phyloP scores from a whole-genome alignment of 30 jellyfish, hydroid and myxozoan species.

The Aurelia coerulea region DNA sequence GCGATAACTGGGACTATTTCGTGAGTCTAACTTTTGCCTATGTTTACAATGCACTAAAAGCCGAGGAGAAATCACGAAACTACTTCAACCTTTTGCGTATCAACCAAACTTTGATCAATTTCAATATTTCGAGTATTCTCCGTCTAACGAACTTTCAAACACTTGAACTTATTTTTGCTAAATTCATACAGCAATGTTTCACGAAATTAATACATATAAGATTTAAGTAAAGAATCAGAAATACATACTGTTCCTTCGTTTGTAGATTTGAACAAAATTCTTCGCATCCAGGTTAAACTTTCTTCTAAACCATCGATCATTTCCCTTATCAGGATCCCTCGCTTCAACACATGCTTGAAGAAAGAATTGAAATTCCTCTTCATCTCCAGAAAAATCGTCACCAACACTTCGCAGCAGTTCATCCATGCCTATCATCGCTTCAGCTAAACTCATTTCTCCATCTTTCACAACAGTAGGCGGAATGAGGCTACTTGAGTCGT shows the following conservation, averaged over 20 bases:
- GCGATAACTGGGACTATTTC: no score
- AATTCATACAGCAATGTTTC: no score
- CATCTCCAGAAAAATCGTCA: slow-evolving; percentile 86
- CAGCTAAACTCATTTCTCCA: slow-evolving; percentile 21
- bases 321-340: slow-evolving; percentile 36
- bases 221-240: no score
- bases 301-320: slow-evolving; percentile 18
- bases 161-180: no score
- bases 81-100: no score
- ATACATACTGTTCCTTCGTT: slow-evolving; percentile 47
- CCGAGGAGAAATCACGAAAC: no score
- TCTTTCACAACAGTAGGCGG: slow-evolving; percentile 53
- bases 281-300: slow-evolving; percentile 62
- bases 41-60: no score
- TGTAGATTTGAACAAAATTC: slow-evolving; percentile 64
- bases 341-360: slow-evolving; percentile 66
- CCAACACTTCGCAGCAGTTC: slow-evolving; percentile 77
- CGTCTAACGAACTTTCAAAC: no score
- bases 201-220: no score
- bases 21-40: no score
- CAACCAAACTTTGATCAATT: no score
- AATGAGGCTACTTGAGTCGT: slow-evolving; percentile 10
- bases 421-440: slow-evolving; percentile 61
- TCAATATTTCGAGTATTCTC: no score
- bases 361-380: slow-evolving; percentile 76